Evolutionary conservation across 2,797 vertebrate genomes (phyloP).

Genomic region (Xenops minutus): DNA sequence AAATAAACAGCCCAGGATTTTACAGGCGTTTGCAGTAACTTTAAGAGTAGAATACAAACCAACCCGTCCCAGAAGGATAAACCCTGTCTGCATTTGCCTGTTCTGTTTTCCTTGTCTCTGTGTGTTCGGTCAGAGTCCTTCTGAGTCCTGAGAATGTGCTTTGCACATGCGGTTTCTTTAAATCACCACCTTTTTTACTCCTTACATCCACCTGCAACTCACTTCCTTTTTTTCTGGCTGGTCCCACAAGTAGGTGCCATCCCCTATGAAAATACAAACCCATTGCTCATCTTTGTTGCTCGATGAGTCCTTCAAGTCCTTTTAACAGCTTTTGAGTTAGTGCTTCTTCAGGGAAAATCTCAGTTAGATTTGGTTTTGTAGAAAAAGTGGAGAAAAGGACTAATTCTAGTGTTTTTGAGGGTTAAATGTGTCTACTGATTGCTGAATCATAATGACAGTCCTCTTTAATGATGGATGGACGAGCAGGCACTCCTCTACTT

Average conservation of each 20-base stretch:
- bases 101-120: not conserved
- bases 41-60: not conserved
- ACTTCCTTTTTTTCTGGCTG: not conserved
- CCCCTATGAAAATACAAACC: not conserved
- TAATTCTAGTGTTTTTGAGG: not conserved
- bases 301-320: not conserved
- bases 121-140: not conserved
- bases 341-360: not conserved
- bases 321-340: not conserved
- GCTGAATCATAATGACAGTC: not conserved
- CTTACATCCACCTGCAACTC: not conserved
- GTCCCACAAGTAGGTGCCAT: not conserved
- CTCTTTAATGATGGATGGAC: not conserved
- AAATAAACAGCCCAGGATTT: slow-evolving; percentile 45
- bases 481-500: not conserved
- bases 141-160: not conserved
- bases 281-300: not conserved
- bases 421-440: not conserved
- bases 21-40: not conserved
- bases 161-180: not conserved
- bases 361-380: not conserved
- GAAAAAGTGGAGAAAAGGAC: not conserved
- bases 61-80: not conserved
- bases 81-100: not conserved
- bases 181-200: not conserved